A percentile compares a stretch with the other conserved stretches of the same genome.
phyloP scores from a whole-genome alignment of 2,888 invertebrate genomes.

The Lottia scabra region DNA sequence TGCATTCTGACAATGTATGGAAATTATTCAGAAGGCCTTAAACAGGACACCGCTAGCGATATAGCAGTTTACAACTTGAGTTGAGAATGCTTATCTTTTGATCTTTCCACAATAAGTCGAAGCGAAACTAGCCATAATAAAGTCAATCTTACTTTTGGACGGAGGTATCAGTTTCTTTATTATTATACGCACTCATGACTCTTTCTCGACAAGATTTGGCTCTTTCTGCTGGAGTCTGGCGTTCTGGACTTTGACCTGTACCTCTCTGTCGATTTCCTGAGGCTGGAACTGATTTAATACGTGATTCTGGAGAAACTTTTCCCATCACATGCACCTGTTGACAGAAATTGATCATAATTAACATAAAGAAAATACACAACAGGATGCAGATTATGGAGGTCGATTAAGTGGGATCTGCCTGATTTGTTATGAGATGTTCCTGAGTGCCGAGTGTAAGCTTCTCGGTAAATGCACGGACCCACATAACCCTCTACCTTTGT shows the following conservation, averaged over 20 bases:
- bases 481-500: no score
- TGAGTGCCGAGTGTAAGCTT: background rate
- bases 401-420: no score
- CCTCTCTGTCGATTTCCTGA: no score
- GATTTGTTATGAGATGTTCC: background rate
- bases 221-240: conserved; percentile 2
- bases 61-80: no score
- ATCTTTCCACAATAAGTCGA: no score
- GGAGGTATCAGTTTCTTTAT: background rate
- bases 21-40: no score
- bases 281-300: background rate
- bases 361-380: background rate
- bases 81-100: no score
- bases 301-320: background rate
- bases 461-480: background rate
- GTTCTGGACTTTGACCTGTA: background rate
- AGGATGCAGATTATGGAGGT: background rate
- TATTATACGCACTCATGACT: background rate
- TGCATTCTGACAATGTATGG: no score
- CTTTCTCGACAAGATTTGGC: conserved; percentile 5
- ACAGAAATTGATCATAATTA: background rate
- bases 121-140: background rate
- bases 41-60: no score
- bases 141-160: background rate
- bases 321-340: background rate